Conservation (phyloP, 2,888 invertebrate species). For the Chymomyza fuscimana region DNA sequence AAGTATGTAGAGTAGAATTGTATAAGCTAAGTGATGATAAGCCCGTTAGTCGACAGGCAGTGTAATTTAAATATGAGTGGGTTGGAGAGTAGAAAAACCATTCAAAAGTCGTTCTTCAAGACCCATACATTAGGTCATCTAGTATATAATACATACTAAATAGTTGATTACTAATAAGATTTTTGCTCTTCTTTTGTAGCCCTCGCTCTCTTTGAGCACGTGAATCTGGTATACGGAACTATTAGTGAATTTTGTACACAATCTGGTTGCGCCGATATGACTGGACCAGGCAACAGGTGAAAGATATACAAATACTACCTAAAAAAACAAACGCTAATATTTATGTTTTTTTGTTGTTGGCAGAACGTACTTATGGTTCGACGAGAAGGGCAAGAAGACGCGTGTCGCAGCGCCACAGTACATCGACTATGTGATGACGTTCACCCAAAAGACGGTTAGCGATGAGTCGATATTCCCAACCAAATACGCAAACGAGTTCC, state of each 20-base stretch:
- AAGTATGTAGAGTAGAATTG: not conserved
- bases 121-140: too few relatives aligned
- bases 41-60: too few relatives aligned
- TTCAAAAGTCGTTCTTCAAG: too few relatives aligned
- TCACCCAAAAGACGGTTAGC: conserved; percentile 97
- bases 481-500: conserved; percentile 98
- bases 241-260: conserved; percentile 99
- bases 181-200: conserved; percentile 82
- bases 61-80: too few relatives aligned
- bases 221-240: conserved; percentile 98
- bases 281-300: conserved; percentile 95
- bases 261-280: conserved; percentile 97
- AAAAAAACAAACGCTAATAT: conserved; percentile 2
- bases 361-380: conserved; percentile 98
- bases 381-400: conserved; percentile 98
- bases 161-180: not conserved
- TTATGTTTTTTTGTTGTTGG: conserved; percentile 38
- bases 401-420: conserved; percentile 98
- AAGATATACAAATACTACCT: conserved; percentile 34
- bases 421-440: conserved; percentile 99
- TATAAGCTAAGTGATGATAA: not conserved
- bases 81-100: too few relatives aligned
- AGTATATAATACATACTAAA: too few relatives aligned
- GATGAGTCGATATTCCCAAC: conserved; percentile 99
- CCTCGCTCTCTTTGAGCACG: conserved; percentile 98